Base-by-base conservation (phyloP, 1,140 invertebrate species). In the Brachionus manjavacas region DNA sequence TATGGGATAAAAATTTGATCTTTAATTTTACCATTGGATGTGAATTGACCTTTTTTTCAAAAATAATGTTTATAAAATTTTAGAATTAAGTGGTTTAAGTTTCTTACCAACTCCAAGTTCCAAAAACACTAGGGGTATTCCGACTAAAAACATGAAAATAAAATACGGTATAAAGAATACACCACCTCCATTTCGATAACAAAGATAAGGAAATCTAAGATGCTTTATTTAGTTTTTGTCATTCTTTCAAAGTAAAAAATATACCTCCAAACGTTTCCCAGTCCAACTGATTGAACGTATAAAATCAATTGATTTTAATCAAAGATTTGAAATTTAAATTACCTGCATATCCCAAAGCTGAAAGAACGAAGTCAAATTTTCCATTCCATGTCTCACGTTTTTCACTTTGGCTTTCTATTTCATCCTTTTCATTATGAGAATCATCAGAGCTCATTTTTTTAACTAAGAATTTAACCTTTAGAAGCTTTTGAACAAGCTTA, bases 341-440 rank as follows among this genome's bases (percentile, higher is more conserved):
- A 9, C 96, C 94, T 25, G 94, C 95, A 88, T 95, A 95, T 1
- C 94, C 94, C 70, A 95, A 23, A 74, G 60, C 60, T 20, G 83
- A 84, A 11, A 84, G 28, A 43, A 84, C 25, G 41, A 84, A 84
- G 76, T 91, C 90, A 28, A 88, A 89, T 74, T 89, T 88, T 43
- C 90, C 89, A n/a, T 86, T 86, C 90, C 90, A 91, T 4, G 87
- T 94, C 39, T 93, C 94, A 8, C 93, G 90, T 85, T 91, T 91
- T 86, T 87, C 88, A 25, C 11, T 25, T 20, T 14, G 20, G 6
- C 20, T 12, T 25, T 49, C 20, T 23, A 23, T 52, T 6, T 46
- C 23, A 25, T 11, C 31, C 11, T 76, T 46, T 49, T 76, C n/a
- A 11, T 76, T 16, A 49, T 76, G 9, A 8, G 11, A 9, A 25